A percentile compares a stretch with the other conserved stretches of the same genome.
These are phyloP conservation scores for Chrysolina oricalcia DNA, from an alignment of 2,888 invertebrate genomes.

Conservation along the genomic window DNA sequence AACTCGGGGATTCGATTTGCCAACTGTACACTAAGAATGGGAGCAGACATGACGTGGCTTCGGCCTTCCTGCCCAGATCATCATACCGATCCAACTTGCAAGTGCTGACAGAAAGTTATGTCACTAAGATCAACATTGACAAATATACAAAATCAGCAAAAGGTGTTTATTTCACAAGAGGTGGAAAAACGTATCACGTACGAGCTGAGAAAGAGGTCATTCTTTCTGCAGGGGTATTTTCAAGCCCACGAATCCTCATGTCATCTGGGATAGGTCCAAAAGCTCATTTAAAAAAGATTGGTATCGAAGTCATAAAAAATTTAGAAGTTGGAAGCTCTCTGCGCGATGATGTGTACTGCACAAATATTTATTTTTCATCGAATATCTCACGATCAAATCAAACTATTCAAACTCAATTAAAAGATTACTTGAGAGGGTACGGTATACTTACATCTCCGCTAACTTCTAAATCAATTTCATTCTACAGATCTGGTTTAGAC, in stretches of 20 bases:
- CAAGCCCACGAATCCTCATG: no score
- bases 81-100: constrained; percentile 74
- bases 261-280: constrained; percentile 28
- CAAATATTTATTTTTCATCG: constrained; percentile 79
- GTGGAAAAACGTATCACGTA: no score
- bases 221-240: no score
- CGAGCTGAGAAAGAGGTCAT: no score
- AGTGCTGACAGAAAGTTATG: no score
- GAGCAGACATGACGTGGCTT: constrained; percentile 82
- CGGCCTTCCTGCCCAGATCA: constrained; percentile 77
- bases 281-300: constrained; percentile 75
- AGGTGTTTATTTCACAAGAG: no score
- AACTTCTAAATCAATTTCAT: not conserved
- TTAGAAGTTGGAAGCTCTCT: constrained; percentile 69
- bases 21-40: constrained; percentile 82
- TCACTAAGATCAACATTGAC: no score
- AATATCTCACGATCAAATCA: constrained; percentile 72
- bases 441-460: constrained; percentile 36
- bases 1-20: constrained; percentile 74
- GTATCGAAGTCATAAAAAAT: constrained; percentile 77
- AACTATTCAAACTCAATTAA: constrained; percentile 71
- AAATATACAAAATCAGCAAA: no score
- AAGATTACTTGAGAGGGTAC: constrained; percentile 65
- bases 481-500: no score
- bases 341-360: constrained; percentile 61